phyloP scores from a whole-genome alignment of 2,888 invertebrate genomes.

The Hymenopus coronatus region DNA sequence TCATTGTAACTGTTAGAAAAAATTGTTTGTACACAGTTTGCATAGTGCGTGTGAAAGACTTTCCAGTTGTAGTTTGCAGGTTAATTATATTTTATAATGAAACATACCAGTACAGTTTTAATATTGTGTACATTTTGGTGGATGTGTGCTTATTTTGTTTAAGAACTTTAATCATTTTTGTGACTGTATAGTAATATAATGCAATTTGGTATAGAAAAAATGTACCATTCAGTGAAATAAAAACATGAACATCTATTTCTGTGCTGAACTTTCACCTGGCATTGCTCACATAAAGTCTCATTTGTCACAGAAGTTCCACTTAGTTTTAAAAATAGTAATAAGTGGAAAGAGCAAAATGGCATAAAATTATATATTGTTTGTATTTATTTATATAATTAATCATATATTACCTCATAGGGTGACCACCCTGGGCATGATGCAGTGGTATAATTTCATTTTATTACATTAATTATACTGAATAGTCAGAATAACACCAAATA shows the following conservation, averaged over 20 bases:
- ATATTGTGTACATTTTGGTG: constrained; percentile 23
- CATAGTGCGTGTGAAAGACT: neutral
- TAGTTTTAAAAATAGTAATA: too few relatives aligned
- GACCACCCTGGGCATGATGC: too few relatives aligned
- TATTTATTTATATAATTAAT: too few relatives aligned
- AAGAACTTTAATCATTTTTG: neutral
- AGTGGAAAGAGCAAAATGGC: too few relatives aligned
- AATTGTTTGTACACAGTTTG: neutral
- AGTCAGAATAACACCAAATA: too few relatives aligned
- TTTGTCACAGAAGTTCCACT: too few relatives aligned
- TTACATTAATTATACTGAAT: too few relatives aligned
- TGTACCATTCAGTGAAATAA: constrained; percentile 26
- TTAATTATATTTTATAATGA: constrained; percentile 22
- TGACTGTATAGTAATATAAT: constrained; percentile 15
- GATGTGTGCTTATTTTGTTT: constrained; percentile 19
- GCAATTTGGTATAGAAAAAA: constrained; percentile 22
- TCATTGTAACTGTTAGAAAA: neutral
- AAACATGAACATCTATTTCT: neutral
- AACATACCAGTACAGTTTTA: constrained; percentile 18
- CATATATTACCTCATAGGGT: too few relatives aligned
- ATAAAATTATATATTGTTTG: too few relatives aligned
- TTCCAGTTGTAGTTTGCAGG: constrained; percentile 22
- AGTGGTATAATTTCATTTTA: too few relatives aligned
- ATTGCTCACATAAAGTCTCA: too few relatives aligned
- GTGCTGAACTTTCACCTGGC: neutral